Conservation (phyloP, 1,140 invertebrate genomes). For the Maconellicoccus hirsutus region DNA sequence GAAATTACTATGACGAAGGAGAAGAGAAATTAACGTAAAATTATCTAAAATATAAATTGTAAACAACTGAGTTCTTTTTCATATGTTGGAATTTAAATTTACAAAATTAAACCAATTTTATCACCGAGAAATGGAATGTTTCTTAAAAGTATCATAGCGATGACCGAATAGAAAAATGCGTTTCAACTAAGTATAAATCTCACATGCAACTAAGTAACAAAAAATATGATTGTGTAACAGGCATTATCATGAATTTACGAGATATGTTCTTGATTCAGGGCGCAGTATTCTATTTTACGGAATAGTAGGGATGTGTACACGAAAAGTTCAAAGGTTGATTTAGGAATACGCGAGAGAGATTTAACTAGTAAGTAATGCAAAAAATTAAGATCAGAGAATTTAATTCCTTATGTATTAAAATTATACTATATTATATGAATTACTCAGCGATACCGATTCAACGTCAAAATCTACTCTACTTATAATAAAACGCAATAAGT, state of each 20-base stretch:
- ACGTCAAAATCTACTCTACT: no score
- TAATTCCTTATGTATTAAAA: no score
- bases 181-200: neutral
- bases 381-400: no score
- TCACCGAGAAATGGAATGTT: neutral
- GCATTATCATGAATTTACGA: neutral
- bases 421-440: no score
- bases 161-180: neutral
- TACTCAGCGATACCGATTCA: no score
- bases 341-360: neutral
- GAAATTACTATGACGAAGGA: no score
- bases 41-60: no score
- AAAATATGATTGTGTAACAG: neutral
- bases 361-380: no score
- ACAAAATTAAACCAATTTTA: neutral
- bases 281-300: neutral
- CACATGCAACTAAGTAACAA: neutral
- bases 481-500: no score
- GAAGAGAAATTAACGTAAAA: no score
- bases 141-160: neutral
- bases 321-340: neutral
- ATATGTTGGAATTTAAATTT: neutral
- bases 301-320: constrained; percentile 2
- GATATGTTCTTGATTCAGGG: neutral
- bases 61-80: no score